These are phyloP conservation scores for Sebastes trivittatus DNA, from an alignment of 2,797 vertebrate species.

Conservation along the genomic window DNA sequence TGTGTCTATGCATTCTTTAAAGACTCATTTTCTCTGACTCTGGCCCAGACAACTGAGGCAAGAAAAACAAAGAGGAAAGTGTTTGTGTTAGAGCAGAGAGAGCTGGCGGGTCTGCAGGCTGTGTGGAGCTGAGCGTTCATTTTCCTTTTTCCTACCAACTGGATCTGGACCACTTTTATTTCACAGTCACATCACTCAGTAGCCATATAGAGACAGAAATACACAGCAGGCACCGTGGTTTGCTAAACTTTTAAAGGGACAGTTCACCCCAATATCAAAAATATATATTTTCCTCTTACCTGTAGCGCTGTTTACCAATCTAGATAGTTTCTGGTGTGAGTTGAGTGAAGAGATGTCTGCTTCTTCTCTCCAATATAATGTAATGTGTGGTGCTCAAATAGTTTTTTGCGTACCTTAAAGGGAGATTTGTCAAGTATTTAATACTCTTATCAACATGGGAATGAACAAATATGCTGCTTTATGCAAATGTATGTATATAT, in stretches of 20 bases:
- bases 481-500: no score
- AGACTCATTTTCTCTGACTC: slow-evolving; percentile 39
- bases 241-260: slow-evolving; percentile 10
- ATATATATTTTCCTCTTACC: no score
- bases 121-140: slow-evolving; percentile 41
- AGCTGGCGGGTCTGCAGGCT: slow-evolving; percentile 45
- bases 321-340: no score
- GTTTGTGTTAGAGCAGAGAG: slow-evolving; percentile 52
- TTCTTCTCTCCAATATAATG: no score
- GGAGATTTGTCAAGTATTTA: no score
- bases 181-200: slow-evolving; percentile 27
- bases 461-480: no score
- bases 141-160: slow-evolving; percentile 40
- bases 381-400: no score
- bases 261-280: background rate
- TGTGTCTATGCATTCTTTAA: slow-evolving; percentile 40
- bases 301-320: no score
- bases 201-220: slow-evolving; percentile 21
- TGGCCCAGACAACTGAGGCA: slow-evolving; percentile 56
- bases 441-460: no score
- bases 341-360: no score
- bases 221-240: slow-evolving; percentile 9
- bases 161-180: slow-evolving; percentile 46
- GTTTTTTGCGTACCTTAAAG: no score
- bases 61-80: slow-evolving; percentile 53